Evolutionary conservation across 2,888 invertebrate species (phyloP).

Genomic region (Drosophila helvetica): DNA sequence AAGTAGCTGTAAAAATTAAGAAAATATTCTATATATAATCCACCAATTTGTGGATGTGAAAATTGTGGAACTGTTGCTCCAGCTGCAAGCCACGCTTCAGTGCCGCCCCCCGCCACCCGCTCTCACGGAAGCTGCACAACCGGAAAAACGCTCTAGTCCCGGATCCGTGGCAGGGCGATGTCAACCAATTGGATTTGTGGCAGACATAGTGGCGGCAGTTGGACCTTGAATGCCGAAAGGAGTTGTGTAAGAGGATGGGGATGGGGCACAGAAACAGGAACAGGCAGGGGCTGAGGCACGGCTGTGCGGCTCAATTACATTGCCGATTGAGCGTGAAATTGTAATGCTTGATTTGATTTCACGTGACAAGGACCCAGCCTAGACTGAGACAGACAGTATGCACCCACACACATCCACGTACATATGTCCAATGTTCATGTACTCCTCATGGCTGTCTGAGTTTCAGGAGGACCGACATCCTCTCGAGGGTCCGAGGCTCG

Average conservation of each 20-base stretch:
- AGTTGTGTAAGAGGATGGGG: neutral
- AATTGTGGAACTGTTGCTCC: constrained; percentile 60
- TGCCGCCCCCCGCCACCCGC: constrained; percentile 22
- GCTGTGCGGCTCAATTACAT: constrained; percentile 83
- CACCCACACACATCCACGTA: neutral
- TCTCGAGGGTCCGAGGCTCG: constrained; percentile 55
- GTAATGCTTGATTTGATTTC: constrained; percentile 81
- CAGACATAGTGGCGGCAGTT: constrained; percentile 63
- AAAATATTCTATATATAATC: constrained; percentile 31
- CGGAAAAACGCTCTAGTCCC: constrained; percentile 58
- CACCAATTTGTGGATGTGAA: constrained; percentile 24
- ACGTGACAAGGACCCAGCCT: constrained; percentile 69
- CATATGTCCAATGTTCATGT: neutral
- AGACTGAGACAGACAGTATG: constrained; percentile 14
- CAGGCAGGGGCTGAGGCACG: too few species aligned
- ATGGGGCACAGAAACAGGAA: constrained; percentile 10
- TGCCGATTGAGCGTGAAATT: constrained; percentile 83
- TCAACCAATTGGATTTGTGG: constrained; percentile 72
- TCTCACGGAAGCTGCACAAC: constrained; percentile 63
- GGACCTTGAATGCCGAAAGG: constrained; percentile 15
- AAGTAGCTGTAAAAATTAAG: constrained; percentile 52
- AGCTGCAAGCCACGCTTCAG: constrained; percentile 66
- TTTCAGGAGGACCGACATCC: constrained; percentile 21
- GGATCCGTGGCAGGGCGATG: constrained; percentile 33
- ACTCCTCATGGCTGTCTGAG: neutral